A percentile compares a stretch with the other conserved stretches of the same genome.
Evolutionary conservation across 1,140 invertebrate genomes (phyloP).

Genomic region (Monochamus saltuarius): DNA sequence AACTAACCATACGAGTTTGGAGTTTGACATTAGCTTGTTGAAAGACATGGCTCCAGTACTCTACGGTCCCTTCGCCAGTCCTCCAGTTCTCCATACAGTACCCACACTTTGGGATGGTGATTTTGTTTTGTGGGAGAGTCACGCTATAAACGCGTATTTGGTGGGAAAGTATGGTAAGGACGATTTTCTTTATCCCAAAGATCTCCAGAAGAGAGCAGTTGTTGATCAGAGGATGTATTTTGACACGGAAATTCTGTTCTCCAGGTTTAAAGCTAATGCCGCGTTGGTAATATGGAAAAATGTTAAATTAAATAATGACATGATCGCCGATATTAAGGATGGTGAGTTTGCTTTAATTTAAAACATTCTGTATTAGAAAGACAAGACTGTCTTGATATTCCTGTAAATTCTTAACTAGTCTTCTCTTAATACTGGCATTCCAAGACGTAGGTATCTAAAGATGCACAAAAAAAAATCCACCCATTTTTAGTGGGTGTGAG

Average conservation of each 20-base stretch:
- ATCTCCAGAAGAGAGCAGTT: constrained; percentile 56
- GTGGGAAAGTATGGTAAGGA: constrained; percentile 60
- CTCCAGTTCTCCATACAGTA: constrained; percentile 70
- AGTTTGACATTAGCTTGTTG: no score
- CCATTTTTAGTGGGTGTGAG: no score
- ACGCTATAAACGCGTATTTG: constrained; percentile 62
- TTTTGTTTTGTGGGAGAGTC: constrained; percentile 60
- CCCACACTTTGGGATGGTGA: constrained; percentile 67
- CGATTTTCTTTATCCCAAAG: constrained; percentile 61
- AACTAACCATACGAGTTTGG: no score
- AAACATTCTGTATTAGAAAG: no score
- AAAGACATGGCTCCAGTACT: constrained; percentile 49
- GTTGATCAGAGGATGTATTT: constrained; percentile 59
- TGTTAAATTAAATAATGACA: constrained; percentile 36
- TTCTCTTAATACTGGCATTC: no score
- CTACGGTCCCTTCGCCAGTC: constrained; percentile 57
- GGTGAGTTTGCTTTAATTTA: no score
- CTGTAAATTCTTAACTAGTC: no score
- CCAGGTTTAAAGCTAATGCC: no score
- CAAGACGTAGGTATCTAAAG: no score
- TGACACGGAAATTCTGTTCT: constrained; percentile 35
- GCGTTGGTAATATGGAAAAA: constrained; percentile 24
- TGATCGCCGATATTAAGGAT: constrained; percentile 12
- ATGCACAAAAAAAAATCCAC: no score
- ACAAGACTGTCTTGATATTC: no score